Conservation (phyloP, 2,113 vertebrate species). For the Dicerorhinus sumatrensis region DNA sequence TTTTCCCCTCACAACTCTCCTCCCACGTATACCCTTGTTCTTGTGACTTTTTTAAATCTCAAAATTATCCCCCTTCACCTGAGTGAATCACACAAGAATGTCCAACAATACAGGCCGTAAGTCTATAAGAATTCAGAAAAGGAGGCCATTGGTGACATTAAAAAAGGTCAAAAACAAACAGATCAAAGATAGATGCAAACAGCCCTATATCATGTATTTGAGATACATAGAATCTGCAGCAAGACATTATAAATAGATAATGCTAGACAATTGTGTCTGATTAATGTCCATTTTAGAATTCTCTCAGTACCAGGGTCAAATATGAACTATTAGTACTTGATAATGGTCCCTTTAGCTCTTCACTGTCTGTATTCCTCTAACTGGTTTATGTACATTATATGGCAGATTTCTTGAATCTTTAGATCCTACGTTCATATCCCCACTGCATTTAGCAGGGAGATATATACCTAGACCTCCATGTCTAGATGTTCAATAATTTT, state of each 20-base stretch:
- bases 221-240: background rate
- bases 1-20: background rate
- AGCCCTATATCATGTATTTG: background rate
- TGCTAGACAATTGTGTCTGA: background rate
- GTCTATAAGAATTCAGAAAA: background rate
- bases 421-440: background rate
- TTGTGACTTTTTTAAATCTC: background rate
- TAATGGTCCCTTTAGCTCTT: background rate
- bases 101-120: background rate
- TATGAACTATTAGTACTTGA: background rate
- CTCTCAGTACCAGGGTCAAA: background rate
- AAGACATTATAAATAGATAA: background rate
- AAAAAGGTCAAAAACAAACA: constrained; percentile 27
- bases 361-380: background rate
- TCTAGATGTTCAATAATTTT: background rate
- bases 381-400: background rate
- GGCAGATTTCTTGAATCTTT: background rate
- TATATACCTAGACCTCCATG: background rate
- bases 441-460: background rate
- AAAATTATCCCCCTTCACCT: background rate
- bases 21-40: background rate
- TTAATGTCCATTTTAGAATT: background rate
- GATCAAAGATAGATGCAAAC: background rate
- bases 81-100: background rate
- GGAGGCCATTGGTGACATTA: background rate